Conservation (phyloP, 1,140 invertebrate species). For the Drosophila lacertosa region DNA sequence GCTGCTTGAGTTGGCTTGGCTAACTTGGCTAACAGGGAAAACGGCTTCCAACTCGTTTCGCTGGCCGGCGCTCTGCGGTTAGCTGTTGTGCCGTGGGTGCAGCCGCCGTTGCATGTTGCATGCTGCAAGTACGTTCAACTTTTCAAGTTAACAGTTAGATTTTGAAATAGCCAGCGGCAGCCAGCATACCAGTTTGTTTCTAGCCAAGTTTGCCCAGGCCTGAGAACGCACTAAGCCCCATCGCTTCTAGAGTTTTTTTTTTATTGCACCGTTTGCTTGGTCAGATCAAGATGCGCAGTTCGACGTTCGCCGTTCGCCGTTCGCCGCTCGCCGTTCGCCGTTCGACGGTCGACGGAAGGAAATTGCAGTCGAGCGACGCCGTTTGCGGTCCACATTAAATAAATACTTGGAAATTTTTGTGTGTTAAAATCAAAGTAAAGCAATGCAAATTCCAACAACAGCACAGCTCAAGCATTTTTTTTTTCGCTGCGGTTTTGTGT, state of each 20-base stretch:
- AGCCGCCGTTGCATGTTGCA: constrained; percentile 76
- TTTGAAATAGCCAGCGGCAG: constrained; percentile 78
- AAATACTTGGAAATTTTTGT: constrained; percentile 73
- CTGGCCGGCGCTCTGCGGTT: constrained; percentile 54
- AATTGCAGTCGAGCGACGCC: constrained; percentile 61
- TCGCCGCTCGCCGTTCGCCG: constrained; percentile 19
- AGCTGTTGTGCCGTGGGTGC: constrained; percentile 70
- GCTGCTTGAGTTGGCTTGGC: constrained; percentile 36
- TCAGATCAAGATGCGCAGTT: not conserved
- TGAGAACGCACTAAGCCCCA: constrained; percentile 63
- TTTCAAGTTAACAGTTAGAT: constrained; percentile 83
- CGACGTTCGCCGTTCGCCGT: not conserved
- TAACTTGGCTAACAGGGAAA: constrained; percentile 75
- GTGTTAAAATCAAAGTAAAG: constrained; percentile 79
- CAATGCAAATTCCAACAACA: constrained; percentile 53
- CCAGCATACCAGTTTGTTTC: constrained; percentile 69
- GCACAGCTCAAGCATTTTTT: constrained; percentile 9
- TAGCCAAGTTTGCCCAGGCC: constrained; percentile 40
- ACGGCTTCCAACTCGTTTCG: constrained; percentile 79
- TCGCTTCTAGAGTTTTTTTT: constrained; percentile 24
- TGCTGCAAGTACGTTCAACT: constrained; percentile 81
- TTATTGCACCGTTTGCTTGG: constrained; percentile 38
- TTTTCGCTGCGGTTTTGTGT: constrained; percentile 51
- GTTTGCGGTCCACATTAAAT: constrained; percentile 68
- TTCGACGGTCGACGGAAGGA: constrained; percentile 61